Conservation (phyloP, 2,113 vertebrate genomes). For the Odobenus rosmarus region DNA sequence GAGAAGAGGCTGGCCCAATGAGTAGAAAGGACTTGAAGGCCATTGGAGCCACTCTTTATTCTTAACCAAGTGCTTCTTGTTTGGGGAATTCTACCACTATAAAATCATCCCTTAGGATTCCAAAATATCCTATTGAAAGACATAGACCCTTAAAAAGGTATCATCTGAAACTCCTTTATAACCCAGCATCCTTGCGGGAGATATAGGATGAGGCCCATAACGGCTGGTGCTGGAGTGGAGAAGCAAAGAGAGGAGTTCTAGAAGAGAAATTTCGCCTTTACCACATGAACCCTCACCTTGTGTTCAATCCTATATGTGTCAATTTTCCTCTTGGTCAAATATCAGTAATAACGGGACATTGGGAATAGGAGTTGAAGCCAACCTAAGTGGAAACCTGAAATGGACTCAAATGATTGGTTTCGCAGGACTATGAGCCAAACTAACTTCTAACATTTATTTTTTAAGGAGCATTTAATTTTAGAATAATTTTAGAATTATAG, state of each 20-base stretch:
- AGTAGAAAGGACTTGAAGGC: not conserved
- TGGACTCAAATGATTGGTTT: not conserved
- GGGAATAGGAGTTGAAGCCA: not conserved
- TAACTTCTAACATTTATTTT: not conserved
- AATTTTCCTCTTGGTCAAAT: not conserved
- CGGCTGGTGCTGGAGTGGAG: not conserved
- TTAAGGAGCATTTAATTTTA: slow-evolving; percentile 30
- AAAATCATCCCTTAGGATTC: not conserved
- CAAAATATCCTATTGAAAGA: not conserved
- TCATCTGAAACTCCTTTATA: not conserved
- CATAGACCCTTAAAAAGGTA: not conserved
- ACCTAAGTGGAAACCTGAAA: not conserved
- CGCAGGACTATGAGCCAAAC: not conserved
- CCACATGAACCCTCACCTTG: not conserved
- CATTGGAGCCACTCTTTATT: not conserved
- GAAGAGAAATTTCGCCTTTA: not conserved
- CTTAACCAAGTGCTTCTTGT: not conserved
- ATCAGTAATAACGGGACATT: not conserved
- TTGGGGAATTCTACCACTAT: not conserved
- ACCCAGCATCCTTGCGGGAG: not conserved
- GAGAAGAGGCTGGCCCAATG: not conserved
- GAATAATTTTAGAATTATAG: not conserved
- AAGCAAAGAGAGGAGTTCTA: not conserved
- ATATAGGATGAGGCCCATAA: not conserved
- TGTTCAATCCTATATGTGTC: not conserved